A percentile compares a stretch with the other conserved stretches of the same genome.
These are phyloP conservation scores for Strigamia crassipes DNA, from an alignment of 2,888 invertebrate species.

Conservation along the genomic window DNA sequence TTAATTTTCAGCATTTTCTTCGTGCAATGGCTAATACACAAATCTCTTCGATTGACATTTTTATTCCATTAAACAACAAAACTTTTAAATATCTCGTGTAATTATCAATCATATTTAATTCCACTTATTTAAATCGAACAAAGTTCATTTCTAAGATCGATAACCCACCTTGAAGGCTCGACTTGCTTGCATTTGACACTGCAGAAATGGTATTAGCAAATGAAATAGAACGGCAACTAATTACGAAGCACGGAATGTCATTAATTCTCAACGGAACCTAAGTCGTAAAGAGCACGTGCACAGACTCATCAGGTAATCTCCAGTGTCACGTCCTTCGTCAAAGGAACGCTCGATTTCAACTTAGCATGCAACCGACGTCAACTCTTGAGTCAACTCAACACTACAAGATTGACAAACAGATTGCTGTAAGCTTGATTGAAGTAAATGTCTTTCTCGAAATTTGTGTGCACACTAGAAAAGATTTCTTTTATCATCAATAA, in stretches of 20 bases:
- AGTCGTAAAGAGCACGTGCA: slow-evolving; percentile 30
- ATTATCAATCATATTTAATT: too few species aligned
- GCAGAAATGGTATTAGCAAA: slow-evolving; percentile 1
- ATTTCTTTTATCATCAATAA: background rate
- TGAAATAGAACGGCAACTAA: slow-evolving; percentile 17
- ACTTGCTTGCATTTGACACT: slow-evolving; percentile 1
- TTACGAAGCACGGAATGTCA: background rate
- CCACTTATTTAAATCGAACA: background rate
- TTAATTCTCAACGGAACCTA: slow-evolving; percentile 12
- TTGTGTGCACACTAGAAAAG: background rate
- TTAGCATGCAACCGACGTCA: slow-evolving; percentile 6
- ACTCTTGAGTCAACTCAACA: slow-evolving; percentile 3
- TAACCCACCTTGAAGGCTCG: background rate
- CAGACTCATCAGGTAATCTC: slow-evolving; percentile 1
- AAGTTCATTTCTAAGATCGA: background rate
- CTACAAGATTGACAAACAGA: background rate
- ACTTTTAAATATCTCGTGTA: too few species aligned
- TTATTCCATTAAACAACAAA: background rate
- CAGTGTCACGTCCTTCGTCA: background rate
- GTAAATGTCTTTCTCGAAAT: background rate
- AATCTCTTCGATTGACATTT: background rate
- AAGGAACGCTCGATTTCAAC: background rate
- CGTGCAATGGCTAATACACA: background rate
- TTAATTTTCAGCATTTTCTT: background rate
- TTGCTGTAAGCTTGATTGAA: background rate